Conservation (phyloP, 2,797 vertebrate genomes). For the Benthosema pterotum region DNA sequence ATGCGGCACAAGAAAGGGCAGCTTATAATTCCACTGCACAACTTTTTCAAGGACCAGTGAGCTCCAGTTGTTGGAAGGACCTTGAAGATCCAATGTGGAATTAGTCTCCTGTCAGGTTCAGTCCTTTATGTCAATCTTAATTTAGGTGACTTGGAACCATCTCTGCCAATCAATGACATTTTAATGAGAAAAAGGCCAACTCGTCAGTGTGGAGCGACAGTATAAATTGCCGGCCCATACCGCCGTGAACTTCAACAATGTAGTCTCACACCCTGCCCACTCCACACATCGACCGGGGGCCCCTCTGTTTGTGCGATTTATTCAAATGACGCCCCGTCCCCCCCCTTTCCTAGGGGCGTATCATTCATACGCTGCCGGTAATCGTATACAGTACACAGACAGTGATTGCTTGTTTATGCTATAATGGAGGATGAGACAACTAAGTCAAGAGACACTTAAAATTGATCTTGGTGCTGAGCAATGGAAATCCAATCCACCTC, state of each 20-base stretch:
- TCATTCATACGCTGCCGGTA: conserved; percentile 38
- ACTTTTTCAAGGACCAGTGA: conserved; percentile 24
- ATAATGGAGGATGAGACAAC: conserved; percentile 52
- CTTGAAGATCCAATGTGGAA: conserved; percentile 44
- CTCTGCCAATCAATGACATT: conserved; percentile 64
- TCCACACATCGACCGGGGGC: conserved; percentile 24
- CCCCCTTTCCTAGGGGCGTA: conserved; percentile 48
- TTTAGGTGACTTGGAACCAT: conserved; percentile 44
- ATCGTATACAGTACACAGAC: conserved; percentile 54
- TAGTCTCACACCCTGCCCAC: conserved; percentile 30
- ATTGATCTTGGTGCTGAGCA: conserved; percentile 72
- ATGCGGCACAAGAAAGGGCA: not conserved
- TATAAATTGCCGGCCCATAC: conserved; percentile 54
- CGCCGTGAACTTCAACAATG: conserved; percentile 48
- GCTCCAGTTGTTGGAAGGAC: conserved; percentile 23
- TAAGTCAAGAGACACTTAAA: conserved; percentile 67
- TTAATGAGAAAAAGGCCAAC: conserved; percentile 61
- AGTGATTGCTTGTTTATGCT: conserved; percentile 69
- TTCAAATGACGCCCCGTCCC: conserved; percentile 51
- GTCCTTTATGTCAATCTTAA: conserved; percentile 62
- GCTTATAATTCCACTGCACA: not conserved
- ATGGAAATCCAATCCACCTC: conserved; percentile 64
- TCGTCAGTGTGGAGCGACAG: conserved; percentile 45
- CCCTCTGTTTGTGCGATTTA: conserved; percentile 52
- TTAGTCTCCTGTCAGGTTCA: conserved; percentile 40